Percentiles rank a stretch among this genome's conserved stretches.
phyloP scores from a whole-genome alignment of 2,797 vertebrate genomes.

The Neopelma chrysocephalum region DNA sequence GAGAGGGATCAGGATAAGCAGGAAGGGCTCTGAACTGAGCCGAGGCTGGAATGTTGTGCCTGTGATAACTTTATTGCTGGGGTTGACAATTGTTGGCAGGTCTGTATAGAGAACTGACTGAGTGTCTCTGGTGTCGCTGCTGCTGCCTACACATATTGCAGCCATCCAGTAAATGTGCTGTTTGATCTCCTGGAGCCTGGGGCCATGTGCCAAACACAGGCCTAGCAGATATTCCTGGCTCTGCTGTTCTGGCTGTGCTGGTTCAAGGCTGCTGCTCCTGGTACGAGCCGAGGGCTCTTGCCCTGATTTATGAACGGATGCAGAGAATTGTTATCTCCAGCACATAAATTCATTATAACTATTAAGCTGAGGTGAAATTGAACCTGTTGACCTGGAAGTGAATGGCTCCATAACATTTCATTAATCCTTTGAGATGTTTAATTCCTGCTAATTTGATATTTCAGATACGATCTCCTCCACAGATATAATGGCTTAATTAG shows the following conservation, averaged over 20 bases:
- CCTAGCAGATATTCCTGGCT: background rate
- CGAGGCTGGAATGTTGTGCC: background rate
- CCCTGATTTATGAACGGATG: background rate
- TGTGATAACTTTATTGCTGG: slow-evolving; percentile 6
- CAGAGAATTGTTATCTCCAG: slow-evolving; percentile 31
- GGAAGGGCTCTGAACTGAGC: background rate
- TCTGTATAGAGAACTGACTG: background rate
- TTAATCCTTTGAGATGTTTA: slow-evolving; percentile 66
- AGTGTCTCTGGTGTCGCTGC: background rate
- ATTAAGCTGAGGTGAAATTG: slow-evolving; percentile 54
- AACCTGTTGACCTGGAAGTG: slow-evolving; percentile 64
- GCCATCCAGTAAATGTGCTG: background rate
- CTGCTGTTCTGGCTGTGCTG: background rate
- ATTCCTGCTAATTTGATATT: slow-evolving; percentile 69
- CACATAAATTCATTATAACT: slow-evolving; percentile 54
- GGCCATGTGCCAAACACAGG: background rate
- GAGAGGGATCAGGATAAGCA: background rate
- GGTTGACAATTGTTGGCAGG: background rate
- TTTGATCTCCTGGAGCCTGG: background rate
- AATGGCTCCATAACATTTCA: slow-evolving; percentile 58
- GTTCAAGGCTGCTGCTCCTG: background rate
- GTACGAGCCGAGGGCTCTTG: background rate
- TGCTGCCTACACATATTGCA: background rate
- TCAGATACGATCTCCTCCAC: slow-evolving; percentile 61
- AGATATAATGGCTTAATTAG: slow-evolving; percentile 68